Conservation (phyloP, 2,888 invertebrate species). For the Sesia bembeciformis region DNA sequence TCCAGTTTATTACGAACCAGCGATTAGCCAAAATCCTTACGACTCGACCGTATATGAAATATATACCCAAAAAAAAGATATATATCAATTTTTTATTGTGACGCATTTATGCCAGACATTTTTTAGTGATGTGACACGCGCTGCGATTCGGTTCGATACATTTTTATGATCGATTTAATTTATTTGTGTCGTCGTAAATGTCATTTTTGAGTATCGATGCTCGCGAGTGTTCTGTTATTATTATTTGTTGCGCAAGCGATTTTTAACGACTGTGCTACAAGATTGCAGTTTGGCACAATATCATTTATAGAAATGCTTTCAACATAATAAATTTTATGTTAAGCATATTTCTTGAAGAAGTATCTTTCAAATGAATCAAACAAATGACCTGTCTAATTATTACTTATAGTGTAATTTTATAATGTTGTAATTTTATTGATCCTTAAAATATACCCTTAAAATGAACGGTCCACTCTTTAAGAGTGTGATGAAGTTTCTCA, state of each 20-base stretch:
- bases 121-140: slow-evolving; percentile 57
- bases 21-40: slow-evolving; percentile 57
- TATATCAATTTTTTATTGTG: slow-evolving; percentile 52
- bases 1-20: slow-evolving; percentile 31
- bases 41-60: slow-evolving; percentile 49
- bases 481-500: too few relatives aligned
- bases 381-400: too few relatives aligned
- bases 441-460: too few relatives aligned
- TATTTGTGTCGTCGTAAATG: slow-evolving; percentile 65
- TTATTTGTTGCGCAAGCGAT: slow-evolving; percentile 50
- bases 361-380: too few relatives aligned
- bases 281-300: slow-evolving; percentile 32
- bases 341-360: too few relatives aligned
- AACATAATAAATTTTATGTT: too few relatives aligned
- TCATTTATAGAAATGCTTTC: background rate
- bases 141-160: slow-evolving; percentile 50
- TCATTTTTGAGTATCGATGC: slow-evolving; percentile 43
- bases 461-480: too few relatives aligned
- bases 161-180: slow-evolving; percentile 65
- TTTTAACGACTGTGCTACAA: slow-evolving; percentile 50
- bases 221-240: slow-evolving; percentile 39
- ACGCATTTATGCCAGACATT: slow-evolving; percentile 35
- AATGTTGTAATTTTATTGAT: too few relatives aligned
- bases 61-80: slow-evolving; percentile 24
- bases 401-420: too few relatives aligned